phyloP scores from a whole-genome alignment of 2,888 invertebrate genomes.

The Scrobipalpa costella region DNA sequence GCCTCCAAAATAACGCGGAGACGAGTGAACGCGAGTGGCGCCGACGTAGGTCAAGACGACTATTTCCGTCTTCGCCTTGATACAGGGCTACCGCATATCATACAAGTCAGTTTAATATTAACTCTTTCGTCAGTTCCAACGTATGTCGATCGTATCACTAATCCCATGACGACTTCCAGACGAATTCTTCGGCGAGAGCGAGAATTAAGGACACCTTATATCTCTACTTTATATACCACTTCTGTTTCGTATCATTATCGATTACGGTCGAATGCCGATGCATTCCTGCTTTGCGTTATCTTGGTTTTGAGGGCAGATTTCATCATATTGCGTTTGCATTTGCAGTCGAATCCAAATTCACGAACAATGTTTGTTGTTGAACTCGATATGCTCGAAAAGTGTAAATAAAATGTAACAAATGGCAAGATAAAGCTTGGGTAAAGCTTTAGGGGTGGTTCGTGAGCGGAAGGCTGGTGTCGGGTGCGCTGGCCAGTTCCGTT shows the following conservation, averaged over 20 bases:
- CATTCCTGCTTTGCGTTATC: constrained; percentile 20
- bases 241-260: constrained; percentile 24
- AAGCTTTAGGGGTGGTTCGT: neutral
- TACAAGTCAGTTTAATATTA: constrained; percentile 71
- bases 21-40: constrained; percentile 44
- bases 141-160: constrained; percentile 44
- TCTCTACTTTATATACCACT: constrained; percentile 15
- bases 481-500: constrained; percentile 6
- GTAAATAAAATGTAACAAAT: neutral
- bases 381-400: neutral
- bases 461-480: constrained; percentile 20
- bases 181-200: constrained; percentile 18
- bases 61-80: constrained; percentile 78
- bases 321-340: constrained; percentile 12
- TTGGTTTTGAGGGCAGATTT: constrained; percentile 24
- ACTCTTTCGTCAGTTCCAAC: constrained; percentile 67
- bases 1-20: constrained; percentile 61
- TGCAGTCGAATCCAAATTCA: neutral
- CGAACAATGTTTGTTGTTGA: neutral
- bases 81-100: constrained; percentile 77
- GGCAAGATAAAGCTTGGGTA: constrained; percentile 2
- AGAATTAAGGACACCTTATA: constrained; percentile 21
- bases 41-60: constrained; percentile 74
- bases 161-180: constrained; percentile 39
- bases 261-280: constrained; percentile 12